Evolutionary conservation across 2,888 invertebrate genomes (phyloP), one percentile per base, ranked within the genome.

Genomic region (Macaria notata): DNA sequence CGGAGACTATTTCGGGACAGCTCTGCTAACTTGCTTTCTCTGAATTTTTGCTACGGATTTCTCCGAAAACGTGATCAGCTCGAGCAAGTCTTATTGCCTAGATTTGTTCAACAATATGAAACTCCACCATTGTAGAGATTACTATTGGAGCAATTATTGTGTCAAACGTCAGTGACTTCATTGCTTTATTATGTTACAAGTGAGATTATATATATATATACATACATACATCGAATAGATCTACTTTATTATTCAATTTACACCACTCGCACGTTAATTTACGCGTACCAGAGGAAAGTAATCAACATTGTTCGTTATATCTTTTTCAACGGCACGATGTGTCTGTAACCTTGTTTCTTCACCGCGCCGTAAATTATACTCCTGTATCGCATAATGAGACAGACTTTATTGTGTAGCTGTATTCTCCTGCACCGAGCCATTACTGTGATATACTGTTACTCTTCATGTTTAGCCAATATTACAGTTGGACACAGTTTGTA

Each of bases 381-480:
- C 50, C 46, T 54, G 42, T 50, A 19, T 38, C 43, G 33, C 39
- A 46, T 50, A 54, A 50, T 58, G 39, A 54, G 54, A 57, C 31
- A 45, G 41, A 46, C 38, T 41, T 44, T 46, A 53, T 46, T 43
- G 46, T 46, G 43, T 58, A 54, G 46, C 53, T 46, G 58, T 50
- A 52, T 9, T 48, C 39, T 50, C 39, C 56, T 54, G 50, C 50
- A 50, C 46, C 49, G 58, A 46, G 46, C 49, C 45, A 48, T 42
- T 19, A 42, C 41, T 54, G 53, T 36, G 8, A 5, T 41, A 41
- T 41, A 41, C 41, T n/a, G 41, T 41, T 41, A 4, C 9, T n/a
- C 9, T 41, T 41, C 8, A 41, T 8, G 9, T n/a, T 41, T 4
- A 41, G 9, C 9, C 4, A 8, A 41, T 41, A 41, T 41, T 41